Evolutionary conservation across 30 jellyfish, hydroid and myxozoan species (phyloP).

Genomic region (Nemopilema nomurai): DNA sequence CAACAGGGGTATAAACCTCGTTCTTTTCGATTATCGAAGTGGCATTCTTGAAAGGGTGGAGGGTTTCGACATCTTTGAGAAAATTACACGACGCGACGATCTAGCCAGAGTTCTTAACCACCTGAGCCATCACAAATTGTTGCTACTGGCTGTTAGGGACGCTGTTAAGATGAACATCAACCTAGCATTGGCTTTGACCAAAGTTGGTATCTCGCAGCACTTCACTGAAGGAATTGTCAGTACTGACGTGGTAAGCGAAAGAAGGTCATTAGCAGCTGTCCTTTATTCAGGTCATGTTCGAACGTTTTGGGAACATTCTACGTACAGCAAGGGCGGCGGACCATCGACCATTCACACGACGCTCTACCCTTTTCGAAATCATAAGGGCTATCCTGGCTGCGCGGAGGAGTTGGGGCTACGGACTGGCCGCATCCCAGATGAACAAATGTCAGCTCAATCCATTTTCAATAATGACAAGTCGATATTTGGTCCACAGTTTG

Average conservation of each 20-base stretch:
- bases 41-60: slow-evolving; percentile 20
- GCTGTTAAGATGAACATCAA: not conserved
- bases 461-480: not conserved
- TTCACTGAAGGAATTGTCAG: slow-evolving; percentile 2
- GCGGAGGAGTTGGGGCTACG: slow-evolving; percentile 36
- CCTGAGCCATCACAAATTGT: not conserved
- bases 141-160: slow-evolving; percentile 3
- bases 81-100: not conserved
- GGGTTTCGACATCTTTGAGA: not conserved
- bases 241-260: not conserved
- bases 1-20: slow-evolving; percentile 29
- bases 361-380: slow-evolving; percentile 9
- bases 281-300: slow-evolving; percentile 1
- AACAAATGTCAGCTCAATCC: not conserved
- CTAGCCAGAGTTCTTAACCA: not conserved
- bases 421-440: slow-evolving; percentile 12
- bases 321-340: slow-evolving; percentile 13
- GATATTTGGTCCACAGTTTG: not conserved
- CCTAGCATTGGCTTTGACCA: not conserved
- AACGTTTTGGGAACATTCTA: slow-evolving; percentile 14
- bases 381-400: slow-evolving; percentile 24
- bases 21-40: slow-evolving; percentile 36
- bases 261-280: slow-evolving; percentile 19
- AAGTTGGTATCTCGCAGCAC: slow-evolving; percentile 10
- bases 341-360: not conserved